Evolutionary conservation across 1,140 invertebrate genomes (phyloP), one percentile per base, ranked within the genome.

Genomic region (Rhopalosiphum maidis): DNA sequence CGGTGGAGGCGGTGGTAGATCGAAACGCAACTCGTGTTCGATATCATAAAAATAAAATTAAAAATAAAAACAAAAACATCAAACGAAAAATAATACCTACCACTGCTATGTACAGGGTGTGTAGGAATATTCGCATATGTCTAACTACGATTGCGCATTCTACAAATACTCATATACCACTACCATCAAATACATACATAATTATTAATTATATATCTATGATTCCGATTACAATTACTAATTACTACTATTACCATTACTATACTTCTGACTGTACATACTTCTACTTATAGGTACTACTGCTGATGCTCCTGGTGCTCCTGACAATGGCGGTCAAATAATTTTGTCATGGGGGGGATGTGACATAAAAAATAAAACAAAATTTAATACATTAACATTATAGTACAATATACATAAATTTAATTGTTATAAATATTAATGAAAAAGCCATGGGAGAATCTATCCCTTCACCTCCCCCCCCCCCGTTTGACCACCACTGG

Each of bases 11-110:
- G 51, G 90, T 8, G 77, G 91, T 7, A 48, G 82, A 46, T 93
- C 91, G 7, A 93, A 93, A 41, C 91, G 91, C 35, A 93, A 93
- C 91, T 93, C 91, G 82, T 93, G 91, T 85, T 93, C 91, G 48
- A 93, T 93, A 85, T 93, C 91, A 22, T 93, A 86, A 92, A 1
- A 46, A 48, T 23, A 23, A 30, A 87, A 4, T 85, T 30, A 30
- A 85, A 43, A 23, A 85, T 9, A 85, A 25, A 43, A 43, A 86
- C 11, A 86, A 18, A 51, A 46, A 86, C 41, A 41, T 41, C 37
- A 46, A 86, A 41, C 83, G 37, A 43, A 85, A 41, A 85, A 85
- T 41, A 18, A 86, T n/a, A 15, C 51, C 86, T 51, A 87, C 30
- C 46, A 87, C 41, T 46, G 46, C 41, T n/a, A 9, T 41, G 6